Evolutionary conservation across 1,140 invertebrate genomes (phyloP).

Genomic region (Trachymyrmex septentrionalis): DNA sequence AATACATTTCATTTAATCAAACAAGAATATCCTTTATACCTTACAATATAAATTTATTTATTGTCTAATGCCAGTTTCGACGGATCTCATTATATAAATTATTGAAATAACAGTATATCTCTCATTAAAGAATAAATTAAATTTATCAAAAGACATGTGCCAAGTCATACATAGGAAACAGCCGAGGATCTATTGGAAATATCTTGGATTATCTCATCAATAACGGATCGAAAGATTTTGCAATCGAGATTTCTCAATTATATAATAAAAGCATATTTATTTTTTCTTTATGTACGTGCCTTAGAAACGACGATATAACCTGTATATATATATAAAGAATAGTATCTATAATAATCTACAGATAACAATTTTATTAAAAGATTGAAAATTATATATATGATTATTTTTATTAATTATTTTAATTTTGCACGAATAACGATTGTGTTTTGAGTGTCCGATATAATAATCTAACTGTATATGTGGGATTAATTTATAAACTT

Average conservation of each 20-base stretch:
- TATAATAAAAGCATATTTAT: not conserved
- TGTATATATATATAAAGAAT: not conserved
- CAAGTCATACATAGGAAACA: not conserved
- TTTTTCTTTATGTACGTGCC: not conserved
- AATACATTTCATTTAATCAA: not conserved
- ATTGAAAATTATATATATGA: no score
- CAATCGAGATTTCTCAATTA: not conserved
- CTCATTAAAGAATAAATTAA: not conserved
- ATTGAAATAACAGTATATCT: not conserved
- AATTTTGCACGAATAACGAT: not conserved
- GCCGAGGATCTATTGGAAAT: not conserved
- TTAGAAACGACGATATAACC: not conserved
- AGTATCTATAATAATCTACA: conserved; percentile 1
- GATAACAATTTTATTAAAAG: conserved; percentile 28
- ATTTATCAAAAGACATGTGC: not conserved
- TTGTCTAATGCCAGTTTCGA: not conserved
- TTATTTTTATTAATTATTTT: conserved; percentile 22
- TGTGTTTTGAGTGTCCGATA: not conserved
- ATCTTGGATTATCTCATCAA: not conserved
- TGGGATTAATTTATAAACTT: no score
- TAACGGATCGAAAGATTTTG: not conserved
- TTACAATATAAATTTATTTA: not conserved
- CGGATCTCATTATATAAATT: not conserved
- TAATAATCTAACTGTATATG: not conserved
- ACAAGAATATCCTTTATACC: not conserved